A percentile compares a stretch with the other conserved stretches of the same genome.
phyloP scores from a whole-genome alignment of 2,797 vertebrate genomes.

The Lophura swinhoii region DNA sequence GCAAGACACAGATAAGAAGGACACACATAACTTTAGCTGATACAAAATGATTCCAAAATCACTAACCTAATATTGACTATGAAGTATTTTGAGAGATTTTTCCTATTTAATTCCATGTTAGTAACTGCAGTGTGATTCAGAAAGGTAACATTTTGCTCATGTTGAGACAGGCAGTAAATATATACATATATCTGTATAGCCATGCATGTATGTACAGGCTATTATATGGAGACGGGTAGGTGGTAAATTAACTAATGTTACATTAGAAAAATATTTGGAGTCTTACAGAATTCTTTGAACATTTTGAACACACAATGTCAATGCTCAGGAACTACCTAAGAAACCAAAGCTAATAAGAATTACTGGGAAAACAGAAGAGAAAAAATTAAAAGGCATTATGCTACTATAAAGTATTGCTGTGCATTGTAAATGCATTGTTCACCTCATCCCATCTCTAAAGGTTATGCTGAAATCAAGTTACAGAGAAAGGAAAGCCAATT shows the following conservation, averaged over 20 bases:
- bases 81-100: background rate
- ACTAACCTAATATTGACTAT: background rate
- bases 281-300: background rate
- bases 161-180: background rate
- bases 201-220: background rate
- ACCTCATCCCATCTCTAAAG: background rate
- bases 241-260: background rate
- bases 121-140: background rate
- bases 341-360: background rate
- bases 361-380: background rate
- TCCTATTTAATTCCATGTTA: background rate
- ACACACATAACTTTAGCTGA: background rate
- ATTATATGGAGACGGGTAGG: background rate
- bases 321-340: background rate
- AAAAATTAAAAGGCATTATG: background rate
- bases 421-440: background rate
- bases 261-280: background rate
- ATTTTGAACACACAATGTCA: background rate
- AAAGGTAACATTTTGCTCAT: background rate
- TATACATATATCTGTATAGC: fast-evolving
- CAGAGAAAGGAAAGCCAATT: background rate
- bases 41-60: background rate
- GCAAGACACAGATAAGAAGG: background rate
- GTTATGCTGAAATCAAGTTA: background rate
- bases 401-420: background rate